A percentile compares a stretch with the other conserved stretches of the same genome.
Evolutionary conservation across 2,113 vertebrate genomes (phyloP).

Genomic region (Eudyptes chrysolophus): DNA sequence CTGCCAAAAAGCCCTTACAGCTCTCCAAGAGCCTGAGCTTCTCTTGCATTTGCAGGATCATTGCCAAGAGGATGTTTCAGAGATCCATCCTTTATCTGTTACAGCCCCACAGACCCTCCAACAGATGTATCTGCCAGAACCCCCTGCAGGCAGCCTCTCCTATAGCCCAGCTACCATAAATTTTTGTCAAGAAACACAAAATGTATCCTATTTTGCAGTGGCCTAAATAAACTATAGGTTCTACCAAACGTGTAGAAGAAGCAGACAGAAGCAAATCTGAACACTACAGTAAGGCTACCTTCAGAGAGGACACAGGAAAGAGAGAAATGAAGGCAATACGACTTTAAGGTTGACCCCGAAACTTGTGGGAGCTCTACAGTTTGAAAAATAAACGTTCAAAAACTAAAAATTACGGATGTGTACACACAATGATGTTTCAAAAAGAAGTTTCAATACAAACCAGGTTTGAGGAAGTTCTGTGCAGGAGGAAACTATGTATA

Average conservation of each 20-base stretch:
- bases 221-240: neutral
- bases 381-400: neutral
- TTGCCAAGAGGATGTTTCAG: neutral
- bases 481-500: neutral
- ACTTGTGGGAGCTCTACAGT: neutral
- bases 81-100: neutral
- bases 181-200: neutral
- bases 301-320: neutral
- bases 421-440: neutral
- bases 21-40: neutral
- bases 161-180: accelerated
- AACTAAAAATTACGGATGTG: neutral
- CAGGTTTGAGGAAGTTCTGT: neutral
- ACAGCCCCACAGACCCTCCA: neutral
- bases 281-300: neutral
- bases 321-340: neutral
- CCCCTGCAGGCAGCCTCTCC: neutral
- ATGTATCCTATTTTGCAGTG: neutral
- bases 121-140: neutral
- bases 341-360: neutral
- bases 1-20: neutral
- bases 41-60: neutral
- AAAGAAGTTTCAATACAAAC: neutral
- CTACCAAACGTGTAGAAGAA: neutral
- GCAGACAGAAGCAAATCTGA: neutral